phyloP scores from a whole-genome alignment of 2,797 vertebrate genomes.

The Rousettus madagascariensis region DNA sequence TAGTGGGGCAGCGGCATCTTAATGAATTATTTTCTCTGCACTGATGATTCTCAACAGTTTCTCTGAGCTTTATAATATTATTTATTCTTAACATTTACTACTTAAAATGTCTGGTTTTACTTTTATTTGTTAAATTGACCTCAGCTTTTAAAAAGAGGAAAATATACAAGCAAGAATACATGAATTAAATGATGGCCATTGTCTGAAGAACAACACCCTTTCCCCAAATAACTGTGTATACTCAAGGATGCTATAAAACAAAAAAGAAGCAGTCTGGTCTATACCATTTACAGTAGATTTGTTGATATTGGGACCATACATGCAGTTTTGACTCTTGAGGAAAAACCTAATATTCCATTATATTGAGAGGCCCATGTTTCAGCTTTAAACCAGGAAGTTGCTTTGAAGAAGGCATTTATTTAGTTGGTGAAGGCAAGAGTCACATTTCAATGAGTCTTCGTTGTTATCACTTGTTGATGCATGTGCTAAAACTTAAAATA shows the following conservation, averaged over 20 bases:
- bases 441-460: conserved; percentile 6
- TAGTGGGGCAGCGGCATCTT: not conserved
- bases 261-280: not conserved
- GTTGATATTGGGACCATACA: not conserved
- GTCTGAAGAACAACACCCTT: not conserved
- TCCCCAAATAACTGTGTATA: not conserved
- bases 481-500: not conserved
- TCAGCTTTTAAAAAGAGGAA: conserved; percentile 11
- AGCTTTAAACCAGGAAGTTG: not conserved
- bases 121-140: not conserved
- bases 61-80: not conserved
- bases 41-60: not conserved
- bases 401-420: not conserved
- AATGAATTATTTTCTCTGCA: not conserved
- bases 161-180: conserved; percentile 6
- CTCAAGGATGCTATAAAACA: not conserved
- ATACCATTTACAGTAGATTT: not conserved
- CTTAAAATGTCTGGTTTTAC: not conserved
- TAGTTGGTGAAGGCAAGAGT: not conserved
- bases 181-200: not conserved
- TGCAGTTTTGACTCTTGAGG: conserved; percentile 13
- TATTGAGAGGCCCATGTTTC: not conserved
- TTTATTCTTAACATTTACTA: not conserved
- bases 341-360: not conserved
- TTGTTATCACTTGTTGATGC: not conserved